Conservation (phyloP, 2,797 vertebrate species). For the Chanos chanos region DNA sequence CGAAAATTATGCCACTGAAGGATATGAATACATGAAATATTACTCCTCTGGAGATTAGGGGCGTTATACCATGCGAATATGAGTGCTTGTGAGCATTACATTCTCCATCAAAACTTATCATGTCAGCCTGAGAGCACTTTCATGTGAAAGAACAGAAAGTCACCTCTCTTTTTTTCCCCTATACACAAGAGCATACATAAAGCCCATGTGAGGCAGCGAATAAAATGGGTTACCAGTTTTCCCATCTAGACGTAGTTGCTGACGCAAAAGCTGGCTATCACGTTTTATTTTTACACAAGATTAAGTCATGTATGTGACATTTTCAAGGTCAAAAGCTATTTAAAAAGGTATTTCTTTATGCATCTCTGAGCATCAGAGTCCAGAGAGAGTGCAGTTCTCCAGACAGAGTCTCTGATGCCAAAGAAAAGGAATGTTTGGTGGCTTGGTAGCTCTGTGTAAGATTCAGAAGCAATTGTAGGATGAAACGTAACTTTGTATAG, state of each 20-base stretch:
- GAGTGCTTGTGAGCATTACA: conserved; percentile 10
- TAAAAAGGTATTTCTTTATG: conserved; percentile 22
- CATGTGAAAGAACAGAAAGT: conserved; percentile 31
- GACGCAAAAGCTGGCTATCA: not conserved
- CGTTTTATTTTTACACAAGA: not conserved
- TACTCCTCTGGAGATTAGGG: not conserved
- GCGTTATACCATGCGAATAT: conserved; percentile 11
- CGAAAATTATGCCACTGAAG: conserved; percentile 4
- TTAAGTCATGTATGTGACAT: not conserved
- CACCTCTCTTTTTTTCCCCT: conserved; percentile 13
- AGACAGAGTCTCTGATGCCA: not conserved
- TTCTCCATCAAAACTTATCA: conserved; percentile 9
- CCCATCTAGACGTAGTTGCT: not conserved
- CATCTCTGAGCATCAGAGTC: conserved; percentile 19
- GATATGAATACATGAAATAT: conserved; percentile 27
- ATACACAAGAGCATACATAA: conserved; percentile 18
- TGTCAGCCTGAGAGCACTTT: conserved; percentile 21
- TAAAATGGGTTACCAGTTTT: not conserved
- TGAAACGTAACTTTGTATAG: no score
- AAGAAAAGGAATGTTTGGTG: conserved; percentile 2
- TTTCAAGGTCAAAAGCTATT: conserved; percentile 21
- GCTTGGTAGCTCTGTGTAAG: no score
- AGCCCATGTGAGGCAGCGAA: conserved; percentile 7
- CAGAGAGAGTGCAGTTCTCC: not conserved
- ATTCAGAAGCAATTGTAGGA: no score